phyloP scores from a whole-genome alignment of 2,888 invertebrate genomes.

The Geotrupes spiniger region DNA sequence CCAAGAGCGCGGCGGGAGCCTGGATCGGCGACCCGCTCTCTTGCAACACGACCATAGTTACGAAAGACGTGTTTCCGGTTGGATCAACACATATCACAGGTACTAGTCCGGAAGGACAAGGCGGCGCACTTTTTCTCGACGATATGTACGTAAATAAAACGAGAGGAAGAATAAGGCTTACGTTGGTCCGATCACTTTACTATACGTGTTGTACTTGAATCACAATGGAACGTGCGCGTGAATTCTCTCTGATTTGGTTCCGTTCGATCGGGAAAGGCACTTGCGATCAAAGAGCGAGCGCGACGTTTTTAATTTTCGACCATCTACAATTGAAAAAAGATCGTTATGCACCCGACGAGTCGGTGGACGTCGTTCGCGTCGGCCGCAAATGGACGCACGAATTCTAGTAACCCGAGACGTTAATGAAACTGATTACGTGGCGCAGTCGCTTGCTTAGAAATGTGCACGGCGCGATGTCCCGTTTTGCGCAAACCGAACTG shows the following conservation, averaged over 20 bases:
- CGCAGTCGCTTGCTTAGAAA: no score
- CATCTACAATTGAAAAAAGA: slow-evolving; percentile 7
- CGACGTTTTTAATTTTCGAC: no score
- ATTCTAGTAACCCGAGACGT: no score
- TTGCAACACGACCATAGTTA: slow-evolving; percentile 70
- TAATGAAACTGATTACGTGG: no score
- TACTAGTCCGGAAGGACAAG: slow-evolving; percentile 1
- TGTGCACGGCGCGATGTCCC: no score
- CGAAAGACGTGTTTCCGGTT: slow-evolving; percentile 18
- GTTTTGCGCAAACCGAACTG: no score
- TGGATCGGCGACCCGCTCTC: slow-evolving; percentile 59
- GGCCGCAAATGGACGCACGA: no score
- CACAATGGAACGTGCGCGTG: slow-evolving; percentile 8
- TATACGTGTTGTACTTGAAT: slow-evolving; percentile 19
- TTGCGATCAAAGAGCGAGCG: slow-evolving; percentile 2
- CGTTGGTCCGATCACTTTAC: slow-evolving; percentile 14
- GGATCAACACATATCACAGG: slow-evolving; percentile 21
- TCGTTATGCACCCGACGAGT: not conserved
- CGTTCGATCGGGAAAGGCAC: slow-evolving; percentile 12
- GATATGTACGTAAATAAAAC: slow-evolving; percentile 15
- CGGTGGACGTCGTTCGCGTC: no score
- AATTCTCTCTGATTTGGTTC: slow-evolving; percentile 16
- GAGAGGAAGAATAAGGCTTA: slow-evolving; percentile 14
- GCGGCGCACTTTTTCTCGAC: slow-evolving; percentile 9
- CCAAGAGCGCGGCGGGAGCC: slow-evolving; percentile 61